These are phyloP conservation scores for Hipparchia semele DNA, from an alignment of 2,888 invertebrate genomes.

Conservation along the genomic window DNA sequence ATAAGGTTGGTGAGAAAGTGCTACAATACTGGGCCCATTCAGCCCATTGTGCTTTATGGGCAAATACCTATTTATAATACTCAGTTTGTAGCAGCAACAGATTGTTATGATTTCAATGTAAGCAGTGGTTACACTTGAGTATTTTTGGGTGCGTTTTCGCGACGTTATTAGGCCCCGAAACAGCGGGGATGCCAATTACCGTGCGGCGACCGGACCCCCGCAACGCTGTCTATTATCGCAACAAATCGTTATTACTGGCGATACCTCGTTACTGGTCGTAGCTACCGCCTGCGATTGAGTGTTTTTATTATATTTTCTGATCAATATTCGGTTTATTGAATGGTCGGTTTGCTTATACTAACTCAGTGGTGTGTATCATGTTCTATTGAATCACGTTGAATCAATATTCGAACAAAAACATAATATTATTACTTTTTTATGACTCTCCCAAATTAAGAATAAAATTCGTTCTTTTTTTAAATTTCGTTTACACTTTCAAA, in stretches of 20 bases:
- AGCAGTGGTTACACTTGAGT: slow-evolving; percentile 1
- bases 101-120: background rate
- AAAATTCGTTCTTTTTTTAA: too few relatives aligned
- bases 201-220: slow-evolving; percentile 46
- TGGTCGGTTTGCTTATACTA: background rate
- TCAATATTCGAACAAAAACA: background rate
- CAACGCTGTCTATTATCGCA: slow-evolving; percentile 44
- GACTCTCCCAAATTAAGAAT: too few relatives aligned
- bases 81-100: background rate
- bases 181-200: slow-evolving; percentile 52
- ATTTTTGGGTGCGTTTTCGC: slow-evolving; percentile 13
- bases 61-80: too few relatives aligned
- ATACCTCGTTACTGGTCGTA: slow-evolving; percentile 38
- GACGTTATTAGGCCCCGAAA: slow-evolving; percentile 35
- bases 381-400: background rate
- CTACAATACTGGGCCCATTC: too few relatives aligned
- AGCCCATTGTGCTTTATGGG: too few relatives aligned
- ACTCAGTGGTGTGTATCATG: background rate
- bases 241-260: slow-evolving; percentile 46
- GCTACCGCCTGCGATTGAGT: slow-evolving; percentile 26
- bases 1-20: too few relatives aligned
- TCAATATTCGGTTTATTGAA: slow-evolving; percentile 22
- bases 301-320: slow-evolving; percentile 30
- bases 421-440: too few relatives aligned
- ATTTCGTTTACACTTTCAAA: too few relatives aligned